Percentiles rank a stretch among this genome's conserved stretches.
Conservation (phyloP, 2,888 invertebrate genomes). For the Papilio elwesi region DNA sequence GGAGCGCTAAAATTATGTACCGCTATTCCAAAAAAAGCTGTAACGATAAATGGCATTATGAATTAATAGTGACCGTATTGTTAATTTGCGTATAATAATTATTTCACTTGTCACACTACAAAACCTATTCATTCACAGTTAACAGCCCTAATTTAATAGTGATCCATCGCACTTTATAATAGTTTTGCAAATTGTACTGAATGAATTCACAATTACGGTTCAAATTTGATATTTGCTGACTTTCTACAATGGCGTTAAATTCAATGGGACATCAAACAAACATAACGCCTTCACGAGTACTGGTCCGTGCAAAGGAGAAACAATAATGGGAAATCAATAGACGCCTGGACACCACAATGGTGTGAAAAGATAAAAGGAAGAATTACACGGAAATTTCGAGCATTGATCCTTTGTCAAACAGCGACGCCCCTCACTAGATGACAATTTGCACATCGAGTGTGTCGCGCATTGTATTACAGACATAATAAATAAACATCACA, state of each 20-base stretch:
- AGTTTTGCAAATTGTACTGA: slow-evolving; percentile 37
- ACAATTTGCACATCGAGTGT: slow-evolving; percentile 80
- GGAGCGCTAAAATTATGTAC: background rate
- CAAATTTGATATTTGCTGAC: background rate
- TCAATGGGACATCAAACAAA: slow-evolving; percentile 70
- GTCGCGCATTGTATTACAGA: slow-evolving; percentile 65
- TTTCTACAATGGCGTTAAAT: slow-evolving; percentile 48
- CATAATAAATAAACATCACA: slow-evolving; percentile 78
- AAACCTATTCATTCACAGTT: slow-evolving; percentile 77
- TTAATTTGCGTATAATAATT: slow-evolving; percentile 47
- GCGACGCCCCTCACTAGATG: slow-evolving; percentile 64
- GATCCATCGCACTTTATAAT: slow-evolving; percentile 28
- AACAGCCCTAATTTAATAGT: slow-evolving; percentile 49
- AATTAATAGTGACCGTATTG: slow-evolving; percentile 15
- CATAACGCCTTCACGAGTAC: slow-evolving; percentile 71
- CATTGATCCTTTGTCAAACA: slow-evolving; percentile 73
- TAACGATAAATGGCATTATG: background rate
- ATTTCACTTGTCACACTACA: slow-evolving; percentile 74
- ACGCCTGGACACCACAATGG: slow-evolving; percentile 75
- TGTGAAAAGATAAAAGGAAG: slow-evolving; percentile 73
- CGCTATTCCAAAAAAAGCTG: background rate
- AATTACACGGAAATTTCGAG: slow-evolving; percentile 81
- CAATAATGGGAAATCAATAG: slow-evolving; percentile 79
- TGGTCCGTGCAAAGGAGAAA: slow-evolving; percentile 68
- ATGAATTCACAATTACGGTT: slow-evolving; percentile 2